Conservation (phyloP, 2,797 vertebrate species). For the Schizopygopsis pylzovi region DNA sequence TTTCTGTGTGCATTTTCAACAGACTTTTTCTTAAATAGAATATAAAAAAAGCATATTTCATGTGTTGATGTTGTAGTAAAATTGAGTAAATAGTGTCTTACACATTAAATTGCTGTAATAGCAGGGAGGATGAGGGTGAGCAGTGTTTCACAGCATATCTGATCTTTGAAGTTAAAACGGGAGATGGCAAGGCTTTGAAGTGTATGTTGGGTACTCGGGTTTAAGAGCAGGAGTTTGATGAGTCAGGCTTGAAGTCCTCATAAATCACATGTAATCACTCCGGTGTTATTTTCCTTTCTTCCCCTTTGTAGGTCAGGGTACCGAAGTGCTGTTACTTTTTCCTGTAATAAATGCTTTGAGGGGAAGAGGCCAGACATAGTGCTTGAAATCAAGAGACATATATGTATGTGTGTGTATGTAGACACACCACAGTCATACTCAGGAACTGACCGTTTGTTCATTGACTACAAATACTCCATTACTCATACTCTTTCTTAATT, state of each 20-base stretch:
- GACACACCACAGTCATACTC: neutral
- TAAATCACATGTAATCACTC: slow-evolving; percentile 14
- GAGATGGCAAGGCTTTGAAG: slow-evolving; percentile 24
- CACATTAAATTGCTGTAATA: neutral
- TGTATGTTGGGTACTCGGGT: neutral
- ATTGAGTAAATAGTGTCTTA: neutral
- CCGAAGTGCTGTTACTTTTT: slow-evolving; percentile 27
- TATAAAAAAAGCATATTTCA: neutral
- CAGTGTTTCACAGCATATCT: slow-evolving; percentile 7
- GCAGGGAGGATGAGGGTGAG: neutral
- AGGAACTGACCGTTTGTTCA: slow-evolving; percentile 32
- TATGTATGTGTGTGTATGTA: neutral
- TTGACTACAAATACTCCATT: slow-evolving; percentile 42
- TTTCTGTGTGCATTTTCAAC: neutral
- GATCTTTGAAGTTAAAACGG: slow-evolving; percentile 36
- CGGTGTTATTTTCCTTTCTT: neutral
- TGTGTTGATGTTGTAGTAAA: neutral
- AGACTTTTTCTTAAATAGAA: neutral
- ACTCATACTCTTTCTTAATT: slow-evolving; percentile 7
- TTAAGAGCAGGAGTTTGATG: slow-evolving; percentile 28
- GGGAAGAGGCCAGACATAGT: neutral
- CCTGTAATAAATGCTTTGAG: slow-evolving; percentile 36
- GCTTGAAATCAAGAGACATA: neutral
- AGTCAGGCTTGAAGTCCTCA: slow-evolving; percentile 18
- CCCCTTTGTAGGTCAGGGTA: slow-evolving; percentile 19